phyloP scores from a whole-genome alignment of 2,113 vertebrate species.

The Gasterosteus nipponicus region DNA sequence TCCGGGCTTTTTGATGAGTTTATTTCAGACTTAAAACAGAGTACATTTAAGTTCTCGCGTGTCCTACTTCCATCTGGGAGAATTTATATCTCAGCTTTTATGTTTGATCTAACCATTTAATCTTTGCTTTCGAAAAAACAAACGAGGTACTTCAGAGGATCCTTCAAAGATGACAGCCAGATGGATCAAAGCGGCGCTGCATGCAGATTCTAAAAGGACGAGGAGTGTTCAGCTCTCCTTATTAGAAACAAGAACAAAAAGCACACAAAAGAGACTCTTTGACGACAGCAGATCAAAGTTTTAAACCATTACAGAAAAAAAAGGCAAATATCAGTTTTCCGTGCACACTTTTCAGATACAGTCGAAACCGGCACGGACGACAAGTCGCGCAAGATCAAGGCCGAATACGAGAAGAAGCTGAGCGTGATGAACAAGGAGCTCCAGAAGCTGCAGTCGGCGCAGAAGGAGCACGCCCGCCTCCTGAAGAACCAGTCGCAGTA shows the following conservation, averaged over 20 bases:
- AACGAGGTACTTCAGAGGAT: constrained; percentile 3
- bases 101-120: not conserved
- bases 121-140: not conserved
- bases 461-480: constrained; percentile 94
- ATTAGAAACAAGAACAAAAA: not conserved
- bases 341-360: constrained; percentile 79
- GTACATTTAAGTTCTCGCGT: not conserved
- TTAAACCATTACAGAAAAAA: not conserved
- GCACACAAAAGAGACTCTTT: not conserved
- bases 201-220: not conserved
- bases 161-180: not conserved
- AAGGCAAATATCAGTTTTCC: not conserved
- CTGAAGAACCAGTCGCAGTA: constrained; percentile 97
- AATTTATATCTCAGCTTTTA: not conserved
- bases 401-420: constrained; percentile 95
- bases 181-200: constrained; percentile 34
- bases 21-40: not conserved
- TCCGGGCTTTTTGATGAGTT: not conserved
- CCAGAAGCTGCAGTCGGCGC: constrained; percentile 93
- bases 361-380: constrained; percentile 93
- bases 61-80: not conserved
- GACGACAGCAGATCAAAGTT: not conserved
- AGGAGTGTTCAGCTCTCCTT: not conserved
- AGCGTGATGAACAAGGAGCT: constrained; percentile 96
- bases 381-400: constrained; percentile 93